Conservation (phyloP, 2,113 vertebrate species). For the Pongo abelii region DNA sequence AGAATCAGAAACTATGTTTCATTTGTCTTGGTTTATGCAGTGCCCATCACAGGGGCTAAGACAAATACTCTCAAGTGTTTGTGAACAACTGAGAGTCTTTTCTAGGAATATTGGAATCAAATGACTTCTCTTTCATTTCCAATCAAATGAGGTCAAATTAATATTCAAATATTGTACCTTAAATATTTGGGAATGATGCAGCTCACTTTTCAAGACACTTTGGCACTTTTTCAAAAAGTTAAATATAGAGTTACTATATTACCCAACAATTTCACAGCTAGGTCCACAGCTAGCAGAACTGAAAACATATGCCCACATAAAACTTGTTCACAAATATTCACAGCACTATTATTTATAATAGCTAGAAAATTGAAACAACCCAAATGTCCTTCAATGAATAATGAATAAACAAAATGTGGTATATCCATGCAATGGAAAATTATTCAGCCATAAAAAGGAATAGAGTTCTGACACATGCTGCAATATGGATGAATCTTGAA, state of each 20-base stretch:
- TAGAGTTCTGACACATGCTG: background rate
- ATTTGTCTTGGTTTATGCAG: background rate
- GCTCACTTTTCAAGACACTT: background rate
- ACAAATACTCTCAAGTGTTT: background rate
- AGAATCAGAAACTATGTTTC: background rate
- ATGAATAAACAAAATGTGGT: conserved; percentile 11
- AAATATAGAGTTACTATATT: background rate
- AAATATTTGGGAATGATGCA: background rate
- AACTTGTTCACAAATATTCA: background rate
- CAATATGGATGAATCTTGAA: background rate
- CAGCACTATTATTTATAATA: background rate
- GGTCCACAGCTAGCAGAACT: background rate
- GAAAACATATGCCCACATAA: conserved; percentile 7
- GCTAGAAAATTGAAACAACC: background rate
- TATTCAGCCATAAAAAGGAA: conserved; percentile 40
- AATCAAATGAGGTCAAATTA: background rate
- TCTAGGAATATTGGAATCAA: background rate
- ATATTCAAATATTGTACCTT: background rate
- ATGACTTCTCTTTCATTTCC: conserved; percentile 16
- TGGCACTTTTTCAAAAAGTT: background rate
- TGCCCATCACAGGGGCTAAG: background rate
- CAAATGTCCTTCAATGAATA: background rate
- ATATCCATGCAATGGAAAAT: conserved; percentile 10
- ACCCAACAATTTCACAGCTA: background rate
- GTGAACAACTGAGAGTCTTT: background rate